These are phyloP conservation scores for Caranx melampygus DNA, from an alignment of 2,113 vertebrate species.

Conservation along the genomic window DNA sequence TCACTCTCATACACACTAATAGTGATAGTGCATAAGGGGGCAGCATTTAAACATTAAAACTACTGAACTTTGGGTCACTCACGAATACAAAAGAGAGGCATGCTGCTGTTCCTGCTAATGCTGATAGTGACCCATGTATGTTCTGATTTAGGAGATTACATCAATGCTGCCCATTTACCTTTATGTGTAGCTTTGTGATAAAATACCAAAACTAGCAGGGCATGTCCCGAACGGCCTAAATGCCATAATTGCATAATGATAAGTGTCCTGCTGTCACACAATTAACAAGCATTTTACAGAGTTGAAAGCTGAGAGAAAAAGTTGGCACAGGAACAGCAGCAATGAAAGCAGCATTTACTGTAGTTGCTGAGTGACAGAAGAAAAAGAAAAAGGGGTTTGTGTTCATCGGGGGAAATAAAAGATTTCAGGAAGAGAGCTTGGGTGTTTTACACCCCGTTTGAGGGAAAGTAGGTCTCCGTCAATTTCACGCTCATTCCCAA, in stretches of 20 bases:
- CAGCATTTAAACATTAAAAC: slow-evolving; percentile 4
- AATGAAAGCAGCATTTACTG: slow-evolving; percentile 32
- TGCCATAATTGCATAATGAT: slow-evolving; percentile 49
- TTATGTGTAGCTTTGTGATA: background rate
- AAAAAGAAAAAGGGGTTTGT: slow-evolving; percentile 12
- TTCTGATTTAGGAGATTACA: slow-evolving; percentile 20
- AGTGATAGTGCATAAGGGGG: background rate
- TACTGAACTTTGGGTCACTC: background rate
- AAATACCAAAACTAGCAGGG: slow-evolving; percentile 1
- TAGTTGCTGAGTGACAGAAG: slow-evolving; percentile 21
- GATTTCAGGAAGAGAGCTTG: slow-evolving; percentile 12
- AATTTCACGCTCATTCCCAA: slow-evolving; percentile 43
- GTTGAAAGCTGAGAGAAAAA: slow-evolving; percentile 18
- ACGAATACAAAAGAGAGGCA: background rate
- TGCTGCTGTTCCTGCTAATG: background rate
- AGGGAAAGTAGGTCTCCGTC: slow-evolving; percentile 59
- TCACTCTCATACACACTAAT: slow-evolving; percentile 28
- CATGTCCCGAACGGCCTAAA: slow-evolving; percentile 11
- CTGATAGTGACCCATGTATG: slow-evolving; percentile 27
- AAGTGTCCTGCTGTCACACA: slow-evolving; percentile 32
- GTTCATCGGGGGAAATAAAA: slow-evolving; percentile 35
- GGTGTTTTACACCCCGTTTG: slow-evolving; percentile 43
- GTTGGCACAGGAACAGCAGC: slow-evolving; percentile 31
- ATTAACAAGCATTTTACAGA: slow-evolving; percentile 45
- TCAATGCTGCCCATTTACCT: background rate